Base-by-base conservation (phyloP, 2,797 vertebrate genomes). In the Chaetodon trifasciatus region DNA sequence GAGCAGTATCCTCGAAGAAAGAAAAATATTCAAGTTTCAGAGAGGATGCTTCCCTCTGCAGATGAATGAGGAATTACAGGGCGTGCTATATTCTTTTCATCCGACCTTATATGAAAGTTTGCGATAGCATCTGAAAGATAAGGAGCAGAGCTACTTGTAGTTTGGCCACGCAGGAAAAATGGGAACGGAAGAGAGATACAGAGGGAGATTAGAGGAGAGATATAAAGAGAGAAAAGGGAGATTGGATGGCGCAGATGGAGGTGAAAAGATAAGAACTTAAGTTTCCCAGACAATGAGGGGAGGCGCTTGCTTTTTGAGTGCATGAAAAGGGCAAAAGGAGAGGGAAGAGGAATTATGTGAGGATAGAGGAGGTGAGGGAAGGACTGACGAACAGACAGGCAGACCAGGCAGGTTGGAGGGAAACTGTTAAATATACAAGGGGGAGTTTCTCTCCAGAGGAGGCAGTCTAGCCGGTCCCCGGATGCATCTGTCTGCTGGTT, bases 111-210 rank as follows among this genome's bases (percentile, higher is more conserved):
- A 78, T 82, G 80, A 90, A 92, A 79, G 79, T 90, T 86, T 79
- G 78, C 0, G 93, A 93, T 94, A 93, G 61, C 74, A 92, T 94
- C 92, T 70, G 3, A 79, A 76, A 92, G 88, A 93, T 93, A 93
- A 91, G 74, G 78, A 24, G 6, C 75, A 70, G 86, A 85, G 75
- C 82, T 72, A 76, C 83, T 87, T 88, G 90, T 88, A 86, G 87
- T 89, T 88, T n/a, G 70, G 82, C 75, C 79, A 55, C 0, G 84
- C 69, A 7, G 70, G 57, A 68, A 72, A 88, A 85, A 80, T 50
- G 80, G 72, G 76, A 84, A 49, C n/a, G n/a, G 76, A 80, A 75
- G 79, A 76, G 77, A 85, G 86, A 88, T 83, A 44, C 55, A 50
- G 82, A 77, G 70, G 52, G 69, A 91, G 90, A 93, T 90, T 63